These are phyloP conservation scores for Drosophila buzzatii DNA, from an alignment of 2,888 invertebrate species.

Conservation along the genomic window DNA sequence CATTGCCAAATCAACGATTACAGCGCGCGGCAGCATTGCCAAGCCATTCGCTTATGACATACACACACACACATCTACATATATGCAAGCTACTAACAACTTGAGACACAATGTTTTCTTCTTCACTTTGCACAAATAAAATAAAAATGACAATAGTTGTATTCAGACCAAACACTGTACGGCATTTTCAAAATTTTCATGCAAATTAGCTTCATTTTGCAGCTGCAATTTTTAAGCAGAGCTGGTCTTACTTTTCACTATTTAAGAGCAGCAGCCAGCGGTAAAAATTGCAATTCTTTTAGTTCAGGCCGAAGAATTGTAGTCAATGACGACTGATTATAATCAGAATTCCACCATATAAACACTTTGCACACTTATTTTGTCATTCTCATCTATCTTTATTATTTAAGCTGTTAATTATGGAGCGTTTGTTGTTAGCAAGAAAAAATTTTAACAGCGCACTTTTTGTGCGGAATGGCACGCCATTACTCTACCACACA, in stretches of 20 bases:
- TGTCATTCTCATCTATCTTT: constrained; percentile 49
- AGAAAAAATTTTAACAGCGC: constrained; percentile 63
- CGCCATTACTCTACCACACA: constrained; percentile 64
- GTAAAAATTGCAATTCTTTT: constrained; percentile 53
- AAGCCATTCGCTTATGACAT: constrained; percentile 45
- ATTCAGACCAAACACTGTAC: constrained; percentile 5
- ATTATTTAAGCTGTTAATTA: constrained; percentile 25
- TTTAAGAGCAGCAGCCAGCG: constrained; percentile 48
- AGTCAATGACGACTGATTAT: constrained; percentile 9
- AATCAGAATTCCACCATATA: constrained; percentile 17
- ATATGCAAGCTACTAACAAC: constrained; percentile 32
- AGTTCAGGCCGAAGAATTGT: constrained; percentile 17
- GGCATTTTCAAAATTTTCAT: constrained; percentile 26
- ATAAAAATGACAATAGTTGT: constrained; percentile 12
- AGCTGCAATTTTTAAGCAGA: constrained; percentile 51
- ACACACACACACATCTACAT: constrained; percentile 31
- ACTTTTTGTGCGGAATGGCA: constrained; percentile 73
- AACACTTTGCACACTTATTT: constrained; percentile 32
- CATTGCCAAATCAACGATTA: constrained; percentile 73
- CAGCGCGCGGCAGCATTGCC: constrained; percentile 63
- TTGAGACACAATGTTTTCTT: constrained; percentile 40
- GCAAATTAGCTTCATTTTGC: constrained; percentile 35
- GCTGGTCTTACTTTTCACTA: constrained; percentile 65
- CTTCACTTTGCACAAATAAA: constrained; percentile 12
- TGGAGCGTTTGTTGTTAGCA: constrained; percentile 52